Evolutionary conservation across 2,113 vertebrate species (phyloP).

Genomic region (human): DNA sequence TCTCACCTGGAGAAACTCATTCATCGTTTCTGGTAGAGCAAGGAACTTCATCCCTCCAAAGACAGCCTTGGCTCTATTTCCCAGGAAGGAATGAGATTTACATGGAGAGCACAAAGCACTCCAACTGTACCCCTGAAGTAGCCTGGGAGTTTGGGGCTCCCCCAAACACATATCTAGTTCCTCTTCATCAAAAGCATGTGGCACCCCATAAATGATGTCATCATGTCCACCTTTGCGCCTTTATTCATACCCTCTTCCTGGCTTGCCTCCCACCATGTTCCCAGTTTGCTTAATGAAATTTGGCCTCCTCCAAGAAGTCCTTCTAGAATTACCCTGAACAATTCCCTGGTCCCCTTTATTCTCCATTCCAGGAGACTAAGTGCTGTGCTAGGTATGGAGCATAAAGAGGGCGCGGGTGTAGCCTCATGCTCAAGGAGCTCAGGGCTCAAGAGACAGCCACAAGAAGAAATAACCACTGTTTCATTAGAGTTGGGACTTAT

Average conservation of each 20-base stretch:
- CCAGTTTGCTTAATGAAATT: not conserved
- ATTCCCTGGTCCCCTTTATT: not conserved
- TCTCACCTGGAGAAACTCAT: not conserved
- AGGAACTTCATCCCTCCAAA: not conserved
- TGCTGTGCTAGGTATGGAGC: rapidly evolving
- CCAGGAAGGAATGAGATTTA: not conserved
- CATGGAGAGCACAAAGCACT: too few relatives aligned
- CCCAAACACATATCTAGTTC: not conserved
- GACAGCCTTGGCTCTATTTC: not conserved
- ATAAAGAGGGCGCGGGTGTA: not conserved
- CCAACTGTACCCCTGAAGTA: too few relatives aligned
- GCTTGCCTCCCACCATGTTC: not conserved
- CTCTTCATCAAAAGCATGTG: not conserved
- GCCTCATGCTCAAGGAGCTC: not conserved
- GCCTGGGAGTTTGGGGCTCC: not conserved
- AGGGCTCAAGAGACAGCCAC: not conserved
- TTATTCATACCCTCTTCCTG: not conserved
- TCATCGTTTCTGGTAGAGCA: not conserved
- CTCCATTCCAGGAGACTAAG: not conserved
- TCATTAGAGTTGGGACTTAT: not conserved
- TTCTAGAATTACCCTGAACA: not conserved
- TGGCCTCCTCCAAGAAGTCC: not conserved
- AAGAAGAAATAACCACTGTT: not conserved
- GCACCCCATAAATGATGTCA: not conserved
- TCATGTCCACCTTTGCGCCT: rapidly evolving